phyloP scores from a whole-genome alignment of 2,797 vertebrate genomes.

The Sebastolobus altivelis region DNA sequence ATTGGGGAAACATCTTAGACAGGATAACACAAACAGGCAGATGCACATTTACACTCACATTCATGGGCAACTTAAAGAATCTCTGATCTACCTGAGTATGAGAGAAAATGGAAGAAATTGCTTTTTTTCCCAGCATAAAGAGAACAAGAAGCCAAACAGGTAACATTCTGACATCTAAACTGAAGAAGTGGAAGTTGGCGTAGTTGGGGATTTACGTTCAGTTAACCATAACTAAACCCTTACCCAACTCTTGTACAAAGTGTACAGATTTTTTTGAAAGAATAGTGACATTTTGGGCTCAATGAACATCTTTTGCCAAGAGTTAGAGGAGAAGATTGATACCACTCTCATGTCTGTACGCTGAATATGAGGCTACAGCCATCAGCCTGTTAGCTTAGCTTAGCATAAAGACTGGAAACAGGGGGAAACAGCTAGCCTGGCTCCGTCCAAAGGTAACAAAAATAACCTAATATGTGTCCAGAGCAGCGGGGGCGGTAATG shows the following conservation, averaged over 20 bases:
- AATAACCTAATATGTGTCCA: background rate
- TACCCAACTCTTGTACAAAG: background rate
- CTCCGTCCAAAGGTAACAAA: background rate
- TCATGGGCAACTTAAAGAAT: background rate
- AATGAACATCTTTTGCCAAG: background rate
- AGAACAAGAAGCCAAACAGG: background rate
- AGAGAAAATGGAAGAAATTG: background rate
- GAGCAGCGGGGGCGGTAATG: no score
- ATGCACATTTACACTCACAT: background rate
- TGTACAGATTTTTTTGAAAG: background rate
- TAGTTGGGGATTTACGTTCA: background rate
- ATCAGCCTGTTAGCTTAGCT: background rate
- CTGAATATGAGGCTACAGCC: background rate
- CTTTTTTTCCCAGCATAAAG: background rate
- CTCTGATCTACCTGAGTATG: background rate
- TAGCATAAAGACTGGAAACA: background rate
- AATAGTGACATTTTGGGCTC: background rate
- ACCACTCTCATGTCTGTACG: background rate
- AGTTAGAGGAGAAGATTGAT: background rate
- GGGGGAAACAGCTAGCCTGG: background rate
- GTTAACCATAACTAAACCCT: background rate
- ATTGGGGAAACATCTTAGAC: background rate
- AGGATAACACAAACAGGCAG: constrained; percentile 9
- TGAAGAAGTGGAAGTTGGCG: background rate
- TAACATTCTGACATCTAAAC: background rate